Evolutionary conservation across 2,888 invertebrate species (phyloP).

Genomic region (Ectemnius cavifrons): DNA sequence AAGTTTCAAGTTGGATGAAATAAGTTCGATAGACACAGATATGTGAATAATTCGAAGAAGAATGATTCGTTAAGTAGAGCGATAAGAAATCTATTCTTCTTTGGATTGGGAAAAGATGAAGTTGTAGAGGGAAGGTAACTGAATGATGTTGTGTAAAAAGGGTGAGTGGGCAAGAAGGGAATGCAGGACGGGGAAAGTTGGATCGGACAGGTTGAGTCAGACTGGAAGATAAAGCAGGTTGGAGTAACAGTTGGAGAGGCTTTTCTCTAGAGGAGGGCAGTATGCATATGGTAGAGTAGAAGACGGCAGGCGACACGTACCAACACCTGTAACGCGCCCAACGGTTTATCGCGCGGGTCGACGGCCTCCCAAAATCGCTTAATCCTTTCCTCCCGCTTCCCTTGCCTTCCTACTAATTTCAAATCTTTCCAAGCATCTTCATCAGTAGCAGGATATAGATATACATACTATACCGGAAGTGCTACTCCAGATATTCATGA

Average conservation of each 20-base stretch:
- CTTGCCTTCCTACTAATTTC: background rate
- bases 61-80: no score
- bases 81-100: no score
- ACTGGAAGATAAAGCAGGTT: slow-evolving; percentile 30
- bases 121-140: no score
- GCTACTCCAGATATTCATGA: no score
- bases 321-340: slow-evolving; percentile 46
- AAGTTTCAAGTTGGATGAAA: no score
- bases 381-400: slow-evolving; percentile 33
- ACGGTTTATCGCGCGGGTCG: slow-evolving; percentile 59
- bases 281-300: slow-evolving; percentile 5
- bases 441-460: no score
- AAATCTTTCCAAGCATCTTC: background rate
- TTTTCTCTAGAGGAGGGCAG: slow-evolving; percentile 17
- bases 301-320: slow-evolving; percentile 34
- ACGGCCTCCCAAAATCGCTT: slow-evolving; percentile 58
- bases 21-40: no score
- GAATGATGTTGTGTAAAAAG: no score
- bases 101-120: no score
- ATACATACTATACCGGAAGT: no score
- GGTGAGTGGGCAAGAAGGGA: no score
- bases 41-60: no score
- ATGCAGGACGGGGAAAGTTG: slow-evolving; percentile 45
- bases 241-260: slow-evolving; percentile 34
- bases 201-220: slow-evolving; percentile 61